A percentile compares a stretch with the other conserved stretches of the same genome.
phyloP scores from a whole-genome alignment of 2,797 vertebrate genomes.

The Chlorospingus flavigularis region DNA sequence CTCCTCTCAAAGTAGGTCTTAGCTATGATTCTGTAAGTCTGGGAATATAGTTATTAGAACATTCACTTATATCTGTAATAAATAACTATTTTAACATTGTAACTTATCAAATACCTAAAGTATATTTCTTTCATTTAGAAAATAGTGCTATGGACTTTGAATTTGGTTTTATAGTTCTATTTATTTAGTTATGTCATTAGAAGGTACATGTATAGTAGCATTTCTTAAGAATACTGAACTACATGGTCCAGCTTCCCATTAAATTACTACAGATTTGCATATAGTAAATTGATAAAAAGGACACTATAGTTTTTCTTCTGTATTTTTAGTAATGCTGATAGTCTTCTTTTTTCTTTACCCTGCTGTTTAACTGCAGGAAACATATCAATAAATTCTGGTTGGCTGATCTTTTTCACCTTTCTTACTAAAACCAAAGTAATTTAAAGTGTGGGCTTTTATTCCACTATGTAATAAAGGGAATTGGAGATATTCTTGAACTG shows the following conservation, averaged over 20 bases:
- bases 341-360: background rate
- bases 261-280: background rate
- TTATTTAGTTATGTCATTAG: background rate
- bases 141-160: background rate
- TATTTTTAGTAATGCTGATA: background rate
- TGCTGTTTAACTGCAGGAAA: background rate
- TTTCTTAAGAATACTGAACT: background rate
- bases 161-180: background rate
- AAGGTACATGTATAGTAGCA: background rate
- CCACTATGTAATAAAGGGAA: background rate
- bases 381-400: background rate
- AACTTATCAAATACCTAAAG: background rate
- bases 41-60: background rate
- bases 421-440: background rate
- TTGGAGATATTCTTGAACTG: background rate
- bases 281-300: background rate
- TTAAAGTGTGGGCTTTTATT: background rate
- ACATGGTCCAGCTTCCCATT: background rate
- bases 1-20: background rate
- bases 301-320: background rate
- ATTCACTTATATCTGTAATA: background rate
- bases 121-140: background rate
- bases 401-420: background rate
- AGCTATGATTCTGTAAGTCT: background rate
- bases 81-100: background rate